These are phyloP conservation scores for Drosophila cognata DNA, from an alignment of 2,888 invertebrate genomes.

Conservation along the genomic window DNA sequence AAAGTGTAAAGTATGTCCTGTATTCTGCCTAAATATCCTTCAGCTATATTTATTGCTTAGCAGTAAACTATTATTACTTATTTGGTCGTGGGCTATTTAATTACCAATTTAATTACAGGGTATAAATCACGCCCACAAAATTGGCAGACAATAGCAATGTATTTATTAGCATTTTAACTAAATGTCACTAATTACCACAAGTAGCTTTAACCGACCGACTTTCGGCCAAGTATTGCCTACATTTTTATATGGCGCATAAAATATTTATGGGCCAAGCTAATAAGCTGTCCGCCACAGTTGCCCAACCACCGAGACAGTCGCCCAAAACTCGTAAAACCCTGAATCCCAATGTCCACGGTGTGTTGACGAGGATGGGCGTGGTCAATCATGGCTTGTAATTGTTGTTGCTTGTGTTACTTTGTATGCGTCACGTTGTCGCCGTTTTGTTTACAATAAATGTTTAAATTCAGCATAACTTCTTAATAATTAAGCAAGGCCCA, in stretches of 20 bases:
- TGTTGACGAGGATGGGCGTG: slow-evolving; percentile 9
- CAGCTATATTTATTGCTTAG: background rate
- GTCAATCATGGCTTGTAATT: background rate
- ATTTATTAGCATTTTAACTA: slow-evolving; percentile 74
- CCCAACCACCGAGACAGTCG: slow-evolving; percentile 50
- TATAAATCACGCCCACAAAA: slow-evolving; percentile 61
- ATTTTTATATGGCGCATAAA: slow-evolving; percentile 72
- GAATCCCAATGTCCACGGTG: slow-evolving; percentile 33
- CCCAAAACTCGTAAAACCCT: slow-evolving; percentile 53
- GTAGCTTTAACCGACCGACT: slow-evolving; percentile 55
- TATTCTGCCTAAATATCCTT: background rate
- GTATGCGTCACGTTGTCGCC: slow-evolving; percentile 67
- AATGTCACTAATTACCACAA: slow-evolving; percentile 72
- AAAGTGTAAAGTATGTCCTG: slow-evolving; percentile 18
- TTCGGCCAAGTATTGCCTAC: slow-evolving; percentile 23
- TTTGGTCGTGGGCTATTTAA: slow-evolving; percentile 35
- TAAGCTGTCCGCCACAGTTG: slow-evolving; percentile 53
- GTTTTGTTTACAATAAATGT: slow-evolving; percentile 73
- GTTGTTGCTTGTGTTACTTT: slow-evolving; percentile 36
- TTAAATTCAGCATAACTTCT: slow-evolving; percentile 76
- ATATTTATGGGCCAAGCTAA: slow-evolving; percentile 72
- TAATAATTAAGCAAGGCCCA: slow-evolving; percentile 73
- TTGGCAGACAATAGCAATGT: slow-evolving; percentile 36
- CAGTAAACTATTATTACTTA: slow-evolving; percentile 20
- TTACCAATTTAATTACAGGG: slow-evolving; percentile 41